A percentile compares a stretch with the other conserved stretches of the same genome.
These are phyloP conservation scores for Habroteleia sp. DNA, from an alignment of 2,888 invertebrate species.

Conservation along the genomic window DNA sequence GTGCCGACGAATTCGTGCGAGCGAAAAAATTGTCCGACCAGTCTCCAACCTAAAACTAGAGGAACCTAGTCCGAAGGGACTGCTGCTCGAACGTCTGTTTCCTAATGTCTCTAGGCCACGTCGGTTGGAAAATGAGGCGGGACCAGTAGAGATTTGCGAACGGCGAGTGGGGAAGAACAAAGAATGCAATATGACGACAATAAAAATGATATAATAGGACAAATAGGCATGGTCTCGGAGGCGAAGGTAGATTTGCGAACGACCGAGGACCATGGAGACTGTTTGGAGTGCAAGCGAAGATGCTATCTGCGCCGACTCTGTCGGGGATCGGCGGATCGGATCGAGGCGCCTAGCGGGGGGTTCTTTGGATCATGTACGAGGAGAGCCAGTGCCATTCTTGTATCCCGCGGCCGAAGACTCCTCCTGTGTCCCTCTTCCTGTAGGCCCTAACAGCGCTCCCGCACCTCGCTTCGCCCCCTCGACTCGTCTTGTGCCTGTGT, in stretches of 20 bases:
- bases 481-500: conserved; percentile 36
- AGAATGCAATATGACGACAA: conserved; percentile 63
- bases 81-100: too few species aligned
- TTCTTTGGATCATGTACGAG: conserved; percentile 80
- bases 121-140: conserved; percentile 24
- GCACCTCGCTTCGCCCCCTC: conserved; percentile 30
- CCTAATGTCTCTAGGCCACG: too few species aligned
- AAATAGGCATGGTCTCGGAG: conserved; percentile 63
- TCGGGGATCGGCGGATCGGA: conserved; percentile 80
- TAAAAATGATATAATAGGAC: conserved; percentile 69
- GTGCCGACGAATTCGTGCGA: conserved; percentile 13
- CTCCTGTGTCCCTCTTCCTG: conserved; percentile 58
- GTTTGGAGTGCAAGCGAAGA: conserved; percentile 77
- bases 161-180: conserved; percentile 52
- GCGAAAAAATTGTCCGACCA: conserved; percentile 31
- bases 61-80: too few species aligned
- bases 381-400: conserved; percentile 73
- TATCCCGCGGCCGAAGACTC: conserved; percentile 58
- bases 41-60: too few species aligned
- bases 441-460: conserved; percentile 42
- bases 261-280: conserved; percentile 68
- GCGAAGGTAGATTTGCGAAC: conserved; percentile 37
- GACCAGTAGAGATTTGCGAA: conserved; percentile 20
- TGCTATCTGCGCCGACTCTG: conserved; percentile 79
- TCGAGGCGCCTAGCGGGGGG: conserved; percentile 80